Base-by-base conservation (phyloP, 2,797 vertebrate genomes). In the Aldrovandia affinis region DNA sequence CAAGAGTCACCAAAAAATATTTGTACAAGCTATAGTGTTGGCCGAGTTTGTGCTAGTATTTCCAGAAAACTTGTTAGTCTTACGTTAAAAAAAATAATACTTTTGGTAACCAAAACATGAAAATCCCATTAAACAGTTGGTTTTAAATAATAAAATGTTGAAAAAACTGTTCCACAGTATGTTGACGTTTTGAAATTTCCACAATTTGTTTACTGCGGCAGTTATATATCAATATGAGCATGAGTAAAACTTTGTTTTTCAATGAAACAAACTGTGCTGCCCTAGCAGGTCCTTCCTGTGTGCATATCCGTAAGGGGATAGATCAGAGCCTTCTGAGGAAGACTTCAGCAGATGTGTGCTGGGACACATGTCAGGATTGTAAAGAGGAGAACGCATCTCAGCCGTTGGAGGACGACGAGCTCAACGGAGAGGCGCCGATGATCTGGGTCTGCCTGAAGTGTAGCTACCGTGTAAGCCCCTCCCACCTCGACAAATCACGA, bases 371-470 rank as follows among this genome's bases (percentile, higher is more conserved):
- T 87, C 97, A 99, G 91, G 97, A 96, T 82, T 99, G 98, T 90
- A 95, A 94, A 59, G 89, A 88, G 10, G 95, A 96, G 52, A 94
- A 95, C 88, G 90, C 80, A 86, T 65, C 90, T 83, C 82, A 90
- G 93, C 83, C 92, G 92, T 87, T 89, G 81, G 42, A 86, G 0
- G 92, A 91, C 65, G 86, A 90, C 2, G 15, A 87, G 0, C 84
- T 89, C 22, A 90, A 92, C n/a, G 90, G 85, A 25, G 96, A 95
- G 87, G 81, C 88, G n/a, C 87, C 92, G 63, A 87, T 91, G 0
- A 83, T 98, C 87, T 99, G 98, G 98, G 93, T 98, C 87, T 99
- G 98, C 93, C 94, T 99, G 86, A 98, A 98, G 94, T 99, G 98
- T 87, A 97, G 97, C 81, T 96, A 99, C 85, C 96, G 95, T 94